Evolutionary conservation across 2,113 vertebrate genomes (phyloP), one percentile per base, ranked within the genome.

Genomic region (Tichodroma muraria): DNA sequence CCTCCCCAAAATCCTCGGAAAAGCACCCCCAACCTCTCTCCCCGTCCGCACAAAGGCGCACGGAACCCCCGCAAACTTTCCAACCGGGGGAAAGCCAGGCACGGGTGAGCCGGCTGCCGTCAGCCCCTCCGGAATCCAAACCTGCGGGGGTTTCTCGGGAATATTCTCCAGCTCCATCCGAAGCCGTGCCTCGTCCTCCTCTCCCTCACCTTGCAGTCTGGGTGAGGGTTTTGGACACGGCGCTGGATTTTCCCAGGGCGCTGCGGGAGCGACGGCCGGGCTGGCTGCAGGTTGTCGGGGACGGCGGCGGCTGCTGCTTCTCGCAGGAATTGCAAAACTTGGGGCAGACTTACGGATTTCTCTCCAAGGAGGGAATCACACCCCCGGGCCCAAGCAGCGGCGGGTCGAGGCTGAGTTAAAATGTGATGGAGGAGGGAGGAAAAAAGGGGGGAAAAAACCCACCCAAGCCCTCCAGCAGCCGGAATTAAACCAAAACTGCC

Each of bases 251-350:
- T 69, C 89, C 83, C 89, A 63, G 66, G 63, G 78, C 42, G 71
- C 45, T 47, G 83, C 68, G 8, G 78, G 52, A 85, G 90, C 60
- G 27, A 33, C 9, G 81, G 89, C 69, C 28, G 68, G 47, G 25
- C 53, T 19, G 90, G 83, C 76, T 75, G 91, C 84, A 82, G 93
- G 95, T 96, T 96, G 88, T 53, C 69, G 90, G 82, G 69, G 28
- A 68, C 56, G 66, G 76, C 56, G 52, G 72, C 37, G 23, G 84
- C 52, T 25, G 59, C 52, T 25, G 59, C 65, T 94, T 52, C 87
- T 91, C 73, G 30, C 77, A 66, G 65, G 8, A 59, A 88, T 90
- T 63, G 70, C 75, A 86, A 95, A 94, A 96, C 86, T 89, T 94
- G n/a, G 88, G 56, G 27, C 49, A 37, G 75, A 80, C 69, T 86